These are phyloP conservation scores for Astyanax mexicanus DNA, from an alignment of 2,797 vertebrate species.

Conservation along the genomic window DNA sequence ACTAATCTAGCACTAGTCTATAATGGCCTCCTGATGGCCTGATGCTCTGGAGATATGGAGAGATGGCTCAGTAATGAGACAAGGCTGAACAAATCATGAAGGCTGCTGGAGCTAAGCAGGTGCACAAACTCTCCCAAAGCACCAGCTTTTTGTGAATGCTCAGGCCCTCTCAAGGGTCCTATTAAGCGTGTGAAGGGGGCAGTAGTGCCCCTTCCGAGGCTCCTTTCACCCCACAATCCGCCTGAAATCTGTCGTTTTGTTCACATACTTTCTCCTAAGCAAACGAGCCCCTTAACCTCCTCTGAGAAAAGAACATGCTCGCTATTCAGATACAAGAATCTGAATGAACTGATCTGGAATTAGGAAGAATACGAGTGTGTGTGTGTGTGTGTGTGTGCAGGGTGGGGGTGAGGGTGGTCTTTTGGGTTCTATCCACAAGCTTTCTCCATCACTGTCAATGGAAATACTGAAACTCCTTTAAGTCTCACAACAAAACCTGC, in stretches of 20 bases:
- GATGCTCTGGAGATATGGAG: neutral
- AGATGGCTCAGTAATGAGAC: slow-evolving; percentile 12
- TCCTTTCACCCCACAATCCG: slow-evolving; percentile 63
- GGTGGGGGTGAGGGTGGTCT: neutral
- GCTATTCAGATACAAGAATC: slow-evolving; percentile 45
- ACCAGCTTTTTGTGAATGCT: slow-evolving; percentile 54
- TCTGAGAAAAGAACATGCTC: slow-evolving; percentile 55
- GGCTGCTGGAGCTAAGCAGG: slow-evolving; percentile 70
- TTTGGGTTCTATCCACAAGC: neutral
- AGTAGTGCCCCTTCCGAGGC: slow-evolving; percentile 56
- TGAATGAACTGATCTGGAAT: slow-evolving; percentile 28
- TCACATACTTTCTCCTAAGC: slow-evolving; percentile 64
- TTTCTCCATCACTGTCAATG: neutral
- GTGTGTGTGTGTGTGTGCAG: neutral
- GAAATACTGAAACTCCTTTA: neutral
- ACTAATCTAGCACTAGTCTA: neutral
- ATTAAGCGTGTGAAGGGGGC: slow-evolving; percentile 54
- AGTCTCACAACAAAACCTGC: neutral
- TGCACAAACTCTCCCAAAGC: slow-evolving; percentile 65
- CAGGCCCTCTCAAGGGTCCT: slow-evolving; percentile 57
- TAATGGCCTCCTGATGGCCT: neutral
- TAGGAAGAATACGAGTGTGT: neutral
- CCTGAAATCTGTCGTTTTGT: slow-evolving; percentile 66
- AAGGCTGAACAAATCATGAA: slow-evolving; percentile 12
- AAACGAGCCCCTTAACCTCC: slow-evolving; percentile 57